phyloP scores from a whole-genome alignment of 2,113 vertebrate species.

The Oreochromis aureus region DNA sequence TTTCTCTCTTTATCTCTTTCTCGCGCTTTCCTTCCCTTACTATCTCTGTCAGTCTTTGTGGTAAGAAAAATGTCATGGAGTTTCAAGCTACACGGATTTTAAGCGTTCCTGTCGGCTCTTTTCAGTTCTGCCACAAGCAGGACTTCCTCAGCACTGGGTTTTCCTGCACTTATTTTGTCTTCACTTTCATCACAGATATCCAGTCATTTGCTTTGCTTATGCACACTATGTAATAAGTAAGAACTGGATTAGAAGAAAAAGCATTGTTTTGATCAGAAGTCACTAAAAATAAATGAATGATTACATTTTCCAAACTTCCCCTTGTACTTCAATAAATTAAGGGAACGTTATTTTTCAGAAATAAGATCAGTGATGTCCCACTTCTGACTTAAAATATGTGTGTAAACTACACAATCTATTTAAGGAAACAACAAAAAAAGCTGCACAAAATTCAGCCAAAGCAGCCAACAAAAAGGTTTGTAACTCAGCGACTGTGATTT shows the following conservation, averaged over 20 bases:
- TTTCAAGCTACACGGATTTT: not conserved
- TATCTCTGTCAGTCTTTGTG: not conserved
- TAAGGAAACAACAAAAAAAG: not conserved
- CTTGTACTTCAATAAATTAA: not conserved
- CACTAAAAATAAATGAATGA: not conserved
- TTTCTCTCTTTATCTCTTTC: not conserved
- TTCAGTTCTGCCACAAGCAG: not conserved
- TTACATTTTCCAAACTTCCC: not conserved
- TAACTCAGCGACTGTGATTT: not conserved
- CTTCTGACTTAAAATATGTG: not conserved
- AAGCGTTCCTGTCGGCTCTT: not conserved
- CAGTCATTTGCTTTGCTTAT: not conserved
- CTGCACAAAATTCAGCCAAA: not conserved
- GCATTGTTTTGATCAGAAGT: not conserved
- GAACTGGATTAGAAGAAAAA: not conserved
- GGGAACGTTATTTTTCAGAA: not conserved
- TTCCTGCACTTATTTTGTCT: not conserved
- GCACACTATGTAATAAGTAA: not conserved
- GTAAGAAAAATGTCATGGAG: not conserved
- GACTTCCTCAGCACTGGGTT: not conserved
- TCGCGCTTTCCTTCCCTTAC: not conserved
- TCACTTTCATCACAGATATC: not conserved
- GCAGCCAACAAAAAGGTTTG: not conserved
- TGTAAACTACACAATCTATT: not conserved
- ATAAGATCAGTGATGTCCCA: not conserved